Base-by-base conservation (phyloP, 2,888 invertebrate genomes). In the Charanyca ferruginea region DNA sequence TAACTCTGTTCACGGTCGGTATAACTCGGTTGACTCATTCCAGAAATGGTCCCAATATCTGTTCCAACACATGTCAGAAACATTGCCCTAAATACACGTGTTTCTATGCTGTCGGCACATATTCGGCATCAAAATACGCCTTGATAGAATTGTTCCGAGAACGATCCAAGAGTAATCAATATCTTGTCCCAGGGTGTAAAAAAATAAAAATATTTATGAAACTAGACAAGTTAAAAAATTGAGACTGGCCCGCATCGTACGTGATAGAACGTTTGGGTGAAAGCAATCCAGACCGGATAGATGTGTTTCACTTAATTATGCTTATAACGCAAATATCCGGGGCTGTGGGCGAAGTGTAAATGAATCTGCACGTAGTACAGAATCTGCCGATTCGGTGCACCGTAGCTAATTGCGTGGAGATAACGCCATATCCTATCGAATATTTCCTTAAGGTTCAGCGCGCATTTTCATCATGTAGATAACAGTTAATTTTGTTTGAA, bases 261-360 rank as follows among this genome's bases (percentile, higher is more conserved):
- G 64, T 67, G 73, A 75, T 80, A 69, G 64, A 80, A 65, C 59
- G 66, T 49, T 53, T 41, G 51, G 66, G 72, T 62, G 61, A 75
- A 77, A 72, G 65, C 48, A 42, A 53, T 61, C 52, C 57, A 44
- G 53, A 65, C 52, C 57, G 48, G 53, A 65, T 65, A 28, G 48
- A 70, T 67, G 53, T 54, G 57, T 60, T 69, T 70, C 76, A 66
- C 59, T 76, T 69, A 73, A 73, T 64, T 62, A 66, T 71, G 55
- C 66, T 58, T 67, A 69, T 58, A 58, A 65, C 52, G 47, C 68
- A 73, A 75, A 75, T 75, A 78, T 68, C 58, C 55, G 58, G 65
- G 13, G 20, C 47, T 61, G 65, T 57, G 60, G 53, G 54, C 62
- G 64, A 62, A 35, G 38, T 66, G 41, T 51, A 54, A 76, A 76